phyloP scores from a whole-genome alignment of 2,797 vertebrate species.

The Melanogrammus aeglefinus region DNA sequence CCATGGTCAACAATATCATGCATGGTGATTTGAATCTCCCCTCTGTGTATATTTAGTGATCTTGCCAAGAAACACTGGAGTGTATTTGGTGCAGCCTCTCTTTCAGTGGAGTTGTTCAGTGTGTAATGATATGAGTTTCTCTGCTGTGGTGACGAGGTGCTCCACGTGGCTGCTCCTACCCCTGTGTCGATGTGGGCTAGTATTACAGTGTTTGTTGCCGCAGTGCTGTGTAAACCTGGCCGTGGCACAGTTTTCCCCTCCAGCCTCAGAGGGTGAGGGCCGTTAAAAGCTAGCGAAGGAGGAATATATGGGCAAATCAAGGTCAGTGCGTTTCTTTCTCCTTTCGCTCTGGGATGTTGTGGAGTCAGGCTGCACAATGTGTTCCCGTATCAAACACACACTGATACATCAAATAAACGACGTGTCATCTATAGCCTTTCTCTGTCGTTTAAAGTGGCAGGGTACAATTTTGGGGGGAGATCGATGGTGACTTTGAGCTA shows the following conservation, averaged over 20 bases:
- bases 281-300: constrained; percentile 11
- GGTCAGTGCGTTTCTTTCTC: constrained; percentile 45
- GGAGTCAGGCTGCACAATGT: background rate
- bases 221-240: constrained; percentile 11
- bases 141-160: background rate
- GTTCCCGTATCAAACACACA: background rate
- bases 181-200: background rate
- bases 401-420: too few species aligned
- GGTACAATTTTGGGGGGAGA: background rate
- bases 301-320: constrained; percentile 41
- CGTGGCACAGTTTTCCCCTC: background rate
- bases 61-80: background rate
- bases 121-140: background rate
- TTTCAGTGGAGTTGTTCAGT: background rate
- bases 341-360: too few species aligned
- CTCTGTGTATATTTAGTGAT: background rate
- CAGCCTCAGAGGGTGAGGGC: constrained; percentile 5
- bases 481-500: background rate
- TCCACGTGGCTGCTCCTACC: background rate
- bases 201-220: constrained; percentile 11
- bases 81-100: background rate
- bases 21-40: background rate
- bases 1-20: background rate
- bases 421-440: background rate
- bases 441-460: background rate